phyloP scores from a whole-genome alignment of 2,797 vertebrate species.

The Pseudocheirus occidentalis region DNA sequence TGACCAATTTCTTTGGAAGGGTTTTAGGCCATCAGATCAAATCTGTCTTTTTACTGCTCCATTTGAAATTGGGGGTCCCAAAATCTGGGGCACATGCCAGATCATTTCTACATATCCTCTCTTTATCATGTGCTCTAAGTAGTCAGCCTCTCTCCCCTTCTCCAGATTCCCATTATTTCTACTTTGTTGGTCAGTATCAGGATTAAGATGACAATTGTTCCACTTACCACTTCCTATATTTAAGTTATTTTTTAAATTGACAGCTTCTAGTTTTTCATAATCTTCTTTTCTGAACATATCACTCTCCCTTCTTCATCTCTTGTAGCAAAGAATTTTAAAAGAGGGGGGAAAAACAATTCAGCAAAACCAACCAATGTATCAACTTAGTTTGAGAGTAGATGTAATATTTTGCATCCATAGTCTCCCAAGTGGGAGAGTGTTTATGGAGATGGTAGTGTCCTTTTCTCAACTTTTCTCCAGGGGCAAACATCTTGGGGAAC shows the following conservation, averaged over 20 bases:
- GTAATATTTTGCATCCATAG: neutral
- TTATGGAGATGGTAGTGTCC: neutral
- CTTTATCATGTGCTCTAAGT: neutral
- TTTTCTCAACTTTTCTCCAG: neutral
- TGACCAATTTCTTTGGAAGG: too few species aligned
- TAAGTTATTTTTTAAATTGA: neutral
- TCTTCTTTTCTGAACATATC: neutral
- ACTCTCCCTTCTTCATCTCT: neutral
- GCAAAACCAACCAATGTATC: neutral
- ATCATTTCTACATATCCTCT: neutral
- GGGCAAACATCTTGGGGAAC: neutral
- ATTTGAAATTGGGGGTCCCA: neutral
- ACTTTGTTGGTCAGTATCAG: neutral
- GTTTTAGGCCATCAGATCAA: neutral
- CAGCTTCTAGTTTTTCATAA: neutral
- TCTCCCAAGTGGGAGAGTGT: neutral
- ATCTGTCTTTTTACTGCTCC: neutral
- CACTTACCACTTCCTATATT: neutral
- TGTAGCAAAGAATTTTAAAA: neutral
- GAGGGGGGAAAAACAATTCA: too few species aligned
- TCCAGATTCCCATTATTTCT: neutral
- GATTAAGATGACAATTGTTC: neutral
- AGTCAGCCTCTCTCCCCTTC: neutral
- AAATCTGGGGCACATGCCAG: neutral
- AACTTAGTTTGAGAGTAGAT: neutral